Evolutionary conservation across 2,113 vertebrate genomes (phyloP).

Genomic region (Amblyornis subalaris): DNA sequence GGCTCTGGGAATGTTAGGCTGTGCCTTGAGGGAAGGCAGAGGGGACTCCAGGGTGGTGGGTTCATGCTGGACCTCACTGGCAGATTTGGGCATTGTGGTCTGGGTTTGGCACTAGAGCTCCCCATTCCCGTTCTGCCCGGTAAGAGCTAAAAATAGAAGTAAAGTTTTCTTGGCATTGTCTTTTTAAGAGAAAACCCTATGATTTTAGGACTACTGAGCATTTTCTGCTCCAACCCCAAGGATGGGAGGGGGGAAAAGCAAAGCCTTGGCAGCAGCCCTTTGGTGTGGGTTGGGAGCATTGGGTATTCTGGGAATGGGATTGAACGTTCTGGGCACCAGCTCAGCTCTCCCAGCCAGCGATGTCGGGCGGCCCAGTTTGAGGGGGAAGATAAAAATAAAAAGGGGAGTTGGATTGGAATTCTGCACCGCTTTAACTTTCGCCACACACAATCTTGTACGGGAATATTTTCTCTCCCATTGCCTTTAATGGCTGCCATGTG

Average conservation of each 20-base stretch:
- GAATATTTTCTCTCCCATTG: conserved; percentile 43
- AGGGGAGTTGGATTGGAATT: conserved; percentile 48
- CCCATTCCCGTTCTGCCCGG: conserved; percentile 26
- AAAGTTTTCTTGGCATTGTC: conserved; percentile 47
- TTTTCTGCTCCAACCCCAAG: conserved; percentile 32
- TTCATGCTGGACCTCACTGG: background rate
- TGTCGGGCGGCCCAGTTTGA: conserved; percentile 25
- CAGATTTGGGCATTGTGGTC: background rate
- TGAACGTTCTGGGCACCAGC: conserved; percentile 8
- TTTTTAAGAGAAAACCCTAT: conserved; percentile 12
- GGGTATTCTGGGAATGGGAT: conserved; percentile 37
- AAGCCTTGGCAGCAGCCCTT: conserved; percentile 31
- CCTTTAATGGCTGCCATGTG: conserved; percentile 35
- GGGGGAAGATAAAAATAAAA: conserved; percentile 65
- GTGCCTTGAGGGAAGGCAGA: background rate
- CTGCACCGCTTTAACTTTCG: conserved; percentile 52
- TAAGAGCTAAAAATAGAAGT: conserved; percentile 52
- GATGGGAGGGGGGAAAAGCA: background rate
- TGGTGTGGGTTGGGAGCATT: conserved; percentile 34
- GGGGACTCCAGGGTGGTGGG: background rate
- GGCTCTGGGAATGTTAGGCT: background rate
- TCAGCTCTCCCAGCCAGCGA: conserved; percentile 36
- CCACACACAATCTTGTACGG: conserved; percentile 42
- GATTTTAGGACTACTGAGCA: conserved; percentile 30
- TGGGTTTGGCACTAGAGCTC: background rate